Evolutionary conservation across 92 coral and sea anemone genomes (phyloP).

Genomic region (Phenganax stokvisi): DNA sequence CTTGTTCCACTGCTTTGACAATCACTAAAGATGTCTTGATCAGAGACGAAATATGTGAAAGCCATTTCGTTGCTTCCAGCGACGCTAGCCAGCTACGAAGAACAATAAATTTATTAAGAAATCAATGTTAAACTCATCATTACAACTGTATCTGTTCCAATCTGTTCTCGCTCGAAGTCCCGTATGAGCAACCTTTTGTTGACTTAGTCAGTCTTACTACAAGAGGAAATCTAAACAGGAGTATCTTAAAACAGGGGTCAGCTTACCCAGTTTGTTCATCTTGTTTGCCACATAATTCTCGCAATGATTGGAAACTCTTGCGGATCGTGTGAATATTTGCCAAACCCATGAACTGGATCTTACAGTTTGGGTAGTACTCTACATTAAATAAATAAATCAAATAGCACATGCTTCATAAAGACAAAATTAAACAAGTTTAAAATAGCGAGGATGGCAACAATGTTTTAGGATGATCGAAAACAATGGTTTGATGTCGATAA

Average conservation of each 20-base stretch:
- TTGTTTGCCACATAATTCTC: constrained; percentile 75
- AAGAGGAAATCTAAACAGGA: not conserved
- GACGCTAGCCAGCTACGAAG: constrained; percentile 77
- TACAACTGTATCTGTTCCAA: too few species aligned
- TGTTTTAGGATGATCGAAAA: not conserved
- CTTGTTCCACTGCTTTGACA: constrained; percentile 73
- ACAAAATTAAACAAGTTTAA: not conserved
- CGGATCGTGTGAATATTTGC: constrained; percentile 86
- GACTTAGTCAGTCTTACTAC: not conserved
- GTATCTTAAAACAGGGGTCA: not conserved
- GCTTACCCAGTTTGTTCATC: constrained; percentile 74
- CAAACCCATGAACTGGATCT: constrained; percentile 80
- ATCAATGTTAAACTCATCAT: too few species aligned
- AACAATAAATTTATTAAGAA: not conserved
- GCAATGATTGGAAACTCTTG: constrained; percentile 81
- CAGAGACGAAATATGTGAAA: constrained; percentile 73
- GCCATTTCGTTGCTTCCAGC: constrained; percentile 87
- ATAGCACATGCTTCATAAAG: not conserved
- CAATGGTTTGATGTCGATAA: not conserved
- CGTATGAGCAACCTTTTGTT: too few species aligned
- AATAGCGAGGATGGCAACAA: too few species aligned
- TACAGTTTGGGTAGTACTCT: constrained; percentile 97
- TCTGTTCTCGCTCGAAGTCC: too few species aligned
- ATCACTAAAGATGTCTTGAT: constrained; percentile 75
- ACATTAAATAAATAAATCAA: not conserved